phyloP scores from a whole-genome alignment of 53 echinoderm and acorn worm genomes.

The Crossaster papposus region DNA sequence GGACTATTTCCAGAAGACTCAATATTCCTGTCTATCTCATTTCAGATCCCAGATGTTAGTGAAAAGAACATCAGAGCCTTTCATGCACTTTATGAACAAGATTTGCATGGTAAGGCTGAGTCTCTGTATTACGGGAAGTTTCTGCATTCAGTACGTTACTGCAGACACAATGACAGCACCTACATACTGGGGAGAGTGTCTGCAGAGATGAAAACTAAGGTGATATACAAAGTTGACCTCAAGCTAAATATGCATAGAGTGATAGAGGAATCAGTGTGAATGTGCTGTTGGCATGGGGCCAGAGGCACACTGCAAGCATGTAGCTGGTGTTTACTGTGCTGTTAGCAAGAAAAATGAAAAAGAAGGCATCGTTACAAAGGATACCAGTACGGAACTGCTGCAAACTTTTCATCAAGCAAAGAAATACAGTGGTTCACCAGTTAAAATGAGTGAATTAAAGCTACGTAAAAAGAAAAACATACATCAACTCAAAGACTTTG shows the following conservation, averaged over 20 bases:
- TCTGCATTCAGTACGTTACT: not conserved
- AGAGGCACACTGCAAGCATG: not conserved
- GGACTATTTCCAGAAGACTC: too few relatives aligned
- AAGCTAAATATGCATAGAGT: not conserved
- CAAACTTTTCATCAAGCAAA: not conserved
- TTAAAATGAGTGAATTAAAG: not conserved
- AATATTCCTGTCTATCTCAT: too few relatives aligned
- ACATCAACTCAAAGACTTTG: too few relatives aligned
- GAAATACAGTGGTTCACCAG: not conserved
- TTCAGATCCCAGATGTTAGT: too few relatives aligned
- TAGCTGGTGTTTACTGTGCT: not conserved
- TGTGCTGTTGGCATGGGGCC: not conserved
- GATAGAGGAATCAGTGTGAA: conserved; percentile 2
- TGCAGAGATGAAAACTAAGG: not conserved
- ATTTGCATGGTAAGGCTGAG: not conserved
- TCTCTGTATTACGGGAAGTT: not conserved
- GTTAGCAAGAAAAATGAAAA: not conserved
- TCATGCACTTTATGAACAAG: too few relatives aligned
- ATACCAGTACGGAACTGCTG: not conserved
- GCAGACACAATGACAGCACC: not conserved
- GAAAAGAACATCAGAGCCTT: too few relatives aligned
- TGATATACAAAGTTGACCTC: not conserved
- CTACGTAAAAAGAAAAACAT: too few relatives aligned
- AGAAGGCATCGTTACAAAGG: not conserved
- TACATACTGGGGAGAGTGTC: too few relatives aligned